Conservation (phyloP, 2,888 invertebrate genomes). For the Neoaliturus tenellus region DNA sequence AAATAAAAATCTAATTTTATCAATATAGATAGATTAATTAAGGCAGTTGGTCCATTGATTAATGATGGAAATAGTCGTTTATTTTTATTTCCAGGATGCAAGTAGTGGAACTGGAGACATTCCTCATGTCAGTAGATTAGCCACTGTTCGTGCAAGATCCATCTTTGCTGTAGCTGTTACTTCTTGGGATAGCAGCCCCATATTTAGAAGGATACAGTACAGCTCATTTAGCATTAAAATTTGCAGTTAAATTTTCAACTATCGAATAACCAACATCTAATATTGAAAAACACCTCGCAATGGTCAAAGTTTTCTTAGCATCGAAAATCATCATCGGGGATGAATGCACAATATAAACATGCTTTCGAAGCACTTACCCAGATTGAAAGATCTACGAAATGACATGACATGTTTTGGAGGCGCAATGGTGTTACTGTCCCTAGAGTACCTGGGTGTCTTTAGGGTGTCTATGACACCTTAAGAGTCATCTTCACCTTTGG, state of each 20-base stretch:
- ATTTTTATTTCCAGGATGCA: not conserved
- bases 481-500: too few relatives aligned
- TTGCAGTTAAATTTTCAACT: conserved; percentile 67
- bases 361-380: conserved; percentile 67
- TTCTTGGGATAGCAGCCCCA: conserved; percentile 67
- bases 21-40: conserved; percentile 3
- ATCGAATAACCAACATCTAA: conserved; percentile 67
- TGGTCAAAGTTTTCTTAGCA: conserved; percentile 67
- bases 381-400: conserved; percentile 65
- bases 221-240: conserved; percentile 68
- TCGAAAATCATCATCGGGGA: conserved; percentile 68
- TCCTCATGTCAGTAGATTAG: conserved; percentile 65
- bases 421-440: conserved; percentile 60
- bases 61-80: not conserved
- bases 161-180: conserved; percentile 66
- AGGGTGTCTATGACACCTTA: too few relatives aligned
- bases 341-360: conserved; percentile 62
- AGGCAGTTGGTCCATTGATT: too few relatives aligned
- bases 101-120: conserved; percentile 54
- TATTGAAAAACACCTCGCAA: conserved; percentile 67
- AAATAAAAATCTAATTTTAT: too few relatives aligned
- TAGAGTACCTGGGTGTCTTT: too few relatives aligned
- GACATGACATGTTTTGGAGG: conserved; percentile 62
- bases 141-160: conserved; percentile 65
- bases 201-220: conserved; percentile 67